A percentile compares a stretch with the other conserved stretches of the same genome.
Conservation (phyloP, 2,113 vertebrate genomes). For the Planiliza haematocheilus region DNA sequence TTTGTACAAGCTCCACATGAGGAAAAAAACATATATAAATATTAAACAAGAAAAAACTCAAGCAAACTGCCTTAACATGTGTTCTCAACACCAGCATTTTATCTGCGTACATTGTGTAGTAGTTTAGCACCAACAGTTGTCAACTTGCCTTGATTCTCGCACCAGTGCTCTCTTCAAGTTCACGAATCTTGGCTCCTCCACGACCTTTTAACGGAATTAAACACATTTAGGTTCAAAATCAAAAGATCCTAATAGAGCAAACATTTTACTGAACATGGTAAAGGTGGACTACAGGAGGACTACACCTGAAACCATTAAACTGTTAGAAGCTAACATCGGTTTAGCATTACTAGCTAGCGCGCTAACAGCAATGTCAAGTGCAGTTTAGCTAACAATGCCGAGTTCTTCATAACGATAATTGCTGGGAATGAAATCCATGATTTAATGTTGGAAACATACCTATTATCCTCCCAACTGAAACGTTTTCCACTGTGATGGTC, state of each 20-base stretch:
- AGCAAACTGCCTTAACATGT: too few species aligned
- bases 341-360: constrained; percentile 10
- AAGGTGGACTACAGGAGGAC: too few species aligned
- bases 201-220: constrained; percentile 81
- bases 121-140: neutral
- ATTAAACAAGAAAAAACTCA: too few species aligned
- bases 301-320: too few species aligned
- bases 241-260: neutral
- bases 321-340: too few species aligned
- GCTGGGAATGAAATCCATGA: neutral
- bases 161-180: constrained; percentile 88
- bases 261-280: too few species aligned
- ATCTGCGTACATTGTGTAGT: neutral
- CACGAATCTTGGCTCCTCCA: constrained; percentile 90
- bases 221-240: neutral
- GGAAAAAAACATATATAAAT: too few species aligned
- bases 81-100: neutral
- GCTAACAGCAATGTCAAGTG: neutral
- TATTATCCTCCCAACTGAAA: constrained; percentile 84
- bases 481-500: constrained; percentile 80
- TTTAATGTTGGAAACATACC: constrained; percentile 75
- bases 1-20: too few species aligned
- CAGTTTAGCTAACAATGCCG: neutral
- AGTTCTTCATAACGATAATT: neutral
- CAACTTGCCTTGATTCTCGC: constrained; percentile 89